Conservation (phyloP, 2,888 invertebrate species). For the Apotomis turbidana region DNA sequence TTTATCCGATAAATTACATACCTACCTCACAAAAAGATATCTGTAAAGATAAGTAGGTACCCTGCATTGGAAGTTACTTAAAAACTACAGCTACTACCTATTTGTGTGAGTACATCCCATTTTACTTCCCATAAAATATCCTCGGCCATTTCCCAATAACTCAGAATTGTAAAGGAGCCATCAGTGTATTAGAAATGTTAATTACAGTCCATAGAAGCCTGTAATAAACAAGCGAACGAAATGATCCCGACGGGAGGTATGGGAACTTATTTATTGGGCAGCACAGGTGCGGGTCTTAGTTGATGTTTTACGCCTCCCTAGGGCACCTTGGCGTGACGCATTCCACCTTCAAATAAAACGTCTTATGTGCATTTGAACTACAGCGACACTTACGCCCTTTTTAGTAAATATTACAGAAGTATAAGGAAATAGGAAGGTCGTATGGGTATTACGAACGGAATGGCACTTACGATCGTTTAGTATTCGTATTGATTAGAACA, state of each 20-base stretch:
- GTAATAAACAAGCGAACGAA: slow-evolving; percentile 67
- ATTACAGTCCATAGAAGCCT: slow-evolving; percentile 32
- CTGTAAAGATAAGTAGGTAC: too few species aligned
- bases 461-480: slow-evolving; percentile 14
- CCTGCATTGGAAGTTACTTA: too few species aligned
- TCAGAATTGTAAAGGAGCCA: background rate
- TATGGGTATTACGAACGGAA: slow-evolving; percentile 7
- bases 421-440: slow-evolving; percentile 3
- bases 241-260: slow-evolving; percentile 62
- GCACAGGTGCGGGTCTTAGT: slow-evolving; percentile 66
- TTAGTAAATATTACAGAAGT: background rate
- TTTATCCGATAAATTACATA: too few species aligned
- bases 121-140: background rate
- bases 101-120: background rate
- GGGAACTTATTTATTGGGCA: slow-evolving; percentile 68
- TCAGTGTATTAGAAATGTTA: slow-evolving; percentile 16
- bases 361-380: background rate
- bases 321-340: slow-evolving; percentile 62
- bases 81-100: too few species aligned
- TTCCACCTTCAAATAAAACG: slow-evolving; percentile 42
- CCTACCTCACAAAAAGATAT: too few species aligned
- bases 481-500: background rate
- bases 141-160: background rate
- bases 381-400: background rate
- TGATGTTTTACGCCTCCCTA: slow-evolving; percentile 67